A percentile compares a stretch with the other conserved stretches of the same genome.
Conservation (phyloP, 2,888 invertebrate genomes). For the Boloria euphrosyne region DNA sequence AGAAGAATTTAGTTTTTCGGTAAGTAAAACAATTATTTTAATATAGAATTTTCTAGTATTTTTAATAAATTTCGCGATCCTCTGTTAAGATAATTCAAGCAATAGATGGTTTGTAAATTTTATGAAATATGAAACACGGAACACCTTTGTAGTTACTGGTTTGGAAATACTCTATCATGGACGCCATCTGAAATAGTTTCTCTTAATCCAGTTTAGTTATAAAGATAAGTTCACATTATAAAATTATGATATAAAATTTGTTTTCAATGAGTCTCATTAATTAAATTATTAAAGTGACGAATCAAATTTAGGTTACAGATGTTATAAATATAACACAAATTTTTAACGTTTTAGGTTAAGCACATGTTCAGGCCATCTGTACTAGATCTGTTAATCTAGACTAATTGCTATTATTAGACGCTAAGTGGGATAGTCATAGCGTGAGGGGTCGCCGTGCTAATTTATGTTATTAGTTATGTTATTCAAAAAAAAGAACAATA, state of each 20-base stretch:
- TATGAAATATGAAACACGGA: slow-evolving; percentile 4
- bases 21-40: background rate
- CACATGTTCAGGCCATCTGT: slow-evolving; percentile 23
- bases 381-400: slow-evolving; percentile 29
- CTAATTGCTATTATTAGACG: slow-evolving; percentile 34
- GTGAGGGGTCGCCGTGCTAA: slow-evolving; percentile 1
- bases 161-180: background rate
- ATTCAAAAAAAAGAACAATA: no score
- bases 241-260: no score
- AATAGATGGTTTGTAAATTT: background rate
- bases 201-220: background rate
- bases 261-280: no score
- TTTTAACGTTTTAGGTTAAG: slow-evolving; percentile 23
- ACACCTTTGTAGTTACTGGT: background rate
- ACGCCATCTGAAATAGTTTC: slow-evolving; percentile 4
- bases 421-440: slow-evolving; percentile 23
- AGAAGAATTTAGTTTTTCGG: background rate
- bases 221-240: background rate
- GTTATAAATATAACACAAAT: slow-evolving; percentile 19
- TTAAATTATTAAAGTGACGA: background rate
- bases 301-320: slow-evolving; percentile 23
- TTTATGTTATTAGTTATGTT: no score
- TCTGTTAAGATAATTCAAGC: no score
- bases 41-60: background rate
- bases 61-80: no score